A percentile compares a stretch with the other conserved stretches of the same genome.
Evolutionary conservation across 2,888 invertebrate species (phyloP).

Genomic region (Calephelis perditalis): DNA sequence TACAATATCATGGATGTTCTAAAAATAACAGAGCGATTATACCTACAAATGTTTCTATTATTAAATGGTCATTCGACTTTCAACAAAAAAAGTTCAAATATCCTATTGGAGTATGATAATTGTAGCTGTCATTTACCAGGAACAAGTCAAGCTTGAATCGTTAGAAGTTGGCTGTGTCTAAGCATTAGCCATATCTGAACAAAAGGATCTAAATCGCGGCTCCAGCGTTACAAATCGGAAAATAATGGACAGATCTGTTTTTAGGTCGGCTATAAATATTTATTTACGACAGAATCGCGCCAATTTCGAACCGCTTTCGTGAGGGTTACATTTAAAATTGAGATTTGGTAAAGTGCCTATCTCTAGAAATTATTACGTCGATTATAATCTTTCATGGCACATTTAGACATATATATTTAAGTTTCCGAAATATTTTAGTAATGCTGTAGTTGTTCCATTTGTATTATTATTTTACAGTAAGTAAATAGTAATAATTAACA

Average conservation of each 20-base stretch:
- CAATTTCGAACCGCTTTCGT: slow-evolving; percentile 13
- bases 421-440: no score
- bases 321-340: slow-evolving; percentile 6
- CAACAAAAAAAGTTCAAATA: no score
- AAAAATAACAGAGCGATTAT: no score
- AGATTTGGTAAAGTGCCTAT: slow-evolving; percentile 12
- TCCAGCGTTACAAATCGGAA: slow-evolving; percentile 29
- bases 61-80: no score
- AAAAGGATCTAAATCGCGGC: slow-evolving; percentile 18
- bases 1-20: no score
- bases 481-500: no score
- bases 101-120: background rate
- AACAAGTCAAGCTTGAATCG: slow-evolving; percentile 14
- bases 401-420: no score
- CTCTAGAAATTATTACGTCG: background rate
- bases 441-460: no score
- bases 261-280: slow-evolving; percentile 27
- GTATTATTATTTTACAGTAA: no score
- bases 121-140: slow-evolving; percentile 7
- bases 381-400: no score
- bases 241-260: slow-evolving; percentile 29
- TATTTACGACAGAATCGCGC: slow-evolving; percentile 23
- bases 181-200: slow-evolving; percentile 16
- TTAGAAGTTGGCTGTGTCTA: slow-evolving; percentile 12
- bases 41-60: no score